Conservation (phyloP, 2,888 invertebrate species). For the Cosmorhoe ocellata region DNA sequence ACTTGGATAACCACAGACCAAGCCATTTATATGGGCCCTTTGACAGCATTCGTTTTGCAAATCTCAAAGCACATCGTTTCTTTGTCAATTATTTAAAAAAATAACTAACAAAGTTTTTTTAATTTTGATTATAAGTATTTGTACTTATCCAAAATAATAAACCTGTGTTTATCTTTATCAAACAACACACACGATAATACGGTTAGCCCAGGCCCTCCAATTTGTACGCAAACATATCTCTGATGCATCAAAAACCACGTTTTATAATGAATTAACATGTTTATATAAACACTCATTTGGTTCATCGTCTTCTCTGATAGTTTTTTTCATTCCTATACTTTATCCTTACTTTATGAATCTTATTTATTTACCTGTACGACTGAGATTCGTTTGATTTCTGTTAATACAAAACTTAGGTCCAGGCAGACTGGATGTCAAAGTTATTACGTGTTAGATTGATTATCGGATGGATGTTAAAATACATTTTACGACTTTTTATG, state of each 20-base stretch:
- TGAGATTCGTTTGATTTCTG: constrained; percentile 35
- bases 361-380: constrained; percentile 37
- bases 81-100: too few relatives aligned
- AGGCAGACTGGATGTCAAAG: constrained; percentile 78
- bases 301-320: constrained; percentile 58
- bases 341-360: constrained; percentile 33
- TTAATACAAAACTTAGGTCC: constrained; percentile 59
- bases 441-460: constrained; percentile 84
- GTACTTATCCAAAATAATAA: too few relatives aligned
- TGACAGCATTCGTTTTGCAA: too few relatives aligned
- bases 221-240: constrained; percentile 71
- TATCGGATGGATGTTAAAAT: constrained; percentile 83
- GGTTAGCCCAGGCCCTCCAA: constrained; percentile 60
- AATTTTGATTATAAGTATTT: too few relatives aligned
- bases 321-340: constrained; percentile 51
- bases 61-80: too few relatives aligned
- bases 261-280: constrained; percentile 80
- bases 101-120: too few relatives aligned
- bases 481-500: constrained; percentile 80
- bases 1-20: too few relatives aligned
- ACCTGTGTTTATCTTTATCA: constrained; percentile 46
- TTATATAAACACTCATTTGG: constrained; percentile 78
- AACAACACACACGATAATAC: constrained; percentile 47
- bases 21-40: too few relatives aligned
- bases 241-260: constrained; percentile 58